Conservation (phyloP, 2,888 invertebrate genomes). For the Nomada lathburiana region DNA sequence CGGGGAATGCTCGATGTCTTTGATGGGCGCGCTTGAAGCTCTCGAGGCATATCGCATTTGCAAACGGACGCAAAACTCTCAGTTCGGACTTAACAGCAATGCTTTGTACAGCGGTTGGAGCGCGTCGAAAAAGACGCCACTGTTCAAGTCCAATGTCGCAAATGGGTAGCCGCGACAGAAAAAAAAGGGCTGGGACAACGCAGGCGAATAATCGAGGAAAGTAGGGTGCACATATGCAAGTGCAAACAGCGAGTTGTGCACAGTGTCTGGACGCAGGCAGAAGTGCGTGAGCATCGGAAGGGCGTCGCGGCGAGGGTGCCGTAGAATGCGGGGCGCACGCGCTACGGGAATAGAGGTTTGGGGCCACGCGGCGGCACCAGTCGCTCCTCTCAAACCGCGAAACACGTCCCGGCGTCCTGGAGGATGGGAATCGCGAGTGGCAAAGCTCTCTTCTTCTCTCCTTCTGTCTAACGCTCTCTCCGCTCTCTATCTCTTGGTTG, state of each 20-base stretch:
- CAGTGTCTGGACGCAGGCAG: conserved; percentile 31
- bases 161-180: too few relatives aligned
- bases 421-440: conserved; percentile 55
- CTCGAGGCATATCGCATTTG: too few relatives aligned
- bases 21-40: not conserved
- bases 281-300: conserved; percentile 46
- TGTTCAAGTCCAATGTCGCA: too few relatives aligned
- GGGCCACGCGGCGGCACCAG: conserved; percentile 82
- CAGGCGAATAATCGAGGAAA: not conserved
- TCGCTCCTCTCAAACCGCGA: conserved; percentile 81
- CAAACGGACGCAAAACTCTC: not conserved
- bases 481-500: conserved; percentile 15
- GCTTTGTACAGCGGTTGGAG: not conserved
- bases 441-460: conserved; percentile 24
- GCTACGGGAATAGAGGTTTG: conserved; percentile 75
- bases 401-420: conserved; percentile 75
- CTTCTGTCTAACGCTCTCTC: not conserved
- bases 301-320: conserved; percentile 55
- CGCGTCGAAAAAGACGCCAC: too few relatives aligned
- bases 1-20: not conserved
- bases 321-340: conserved; percentile 73
- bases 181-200: too few relatives aligned
- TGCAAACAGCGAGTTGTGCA: not conserved
- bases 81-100: not conserved
- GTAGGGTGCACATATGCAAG: not conserved